These are phyloP conservation scores for Pyrrhosoma nymphula DNA, from an alignment of 2,888 invertebrate species.

Conservation along the genomic window DNA sequence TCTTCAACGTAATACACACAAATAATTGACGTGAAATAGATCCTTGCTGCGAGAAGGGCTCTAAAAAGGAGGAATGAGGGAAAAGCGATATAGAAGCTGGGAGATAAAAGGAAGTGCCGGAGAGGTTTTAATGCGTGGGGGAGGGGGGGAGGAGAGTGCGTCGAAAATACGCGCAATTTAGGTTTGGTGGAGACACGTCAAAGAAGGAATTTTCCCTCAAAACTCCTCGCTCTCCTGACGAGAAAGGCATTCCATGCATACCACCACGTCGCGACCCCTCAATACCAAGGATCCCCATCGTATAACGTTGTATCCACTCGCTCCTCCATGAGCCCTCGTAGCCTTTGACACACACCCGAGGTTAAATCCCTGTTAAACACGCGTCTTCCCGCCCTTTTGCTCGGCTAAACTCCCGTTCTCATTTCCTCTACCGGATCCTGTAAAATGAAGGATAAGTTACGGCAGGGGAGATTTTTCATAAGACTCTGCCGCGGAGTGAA, in stretches of 20 bases:
- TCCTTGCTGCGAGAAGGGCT: too few relatives aligned
- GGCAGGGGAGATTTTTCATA: background rate
- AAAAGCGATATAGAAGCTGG: background rate
- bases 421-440: background rate
- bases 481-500: background rate
- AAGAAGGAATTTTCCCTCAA: conserved; percentile 61
- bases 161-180: conserved; percentile 12
- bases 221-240: conserved; percentile 14
- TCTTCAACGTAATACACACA: too few relatives aligned
- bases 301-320: background rate
- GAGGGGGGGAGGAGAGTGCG: background rate
- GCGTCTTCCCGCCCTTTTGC: conserved; percentile 1
- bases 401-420: conserved; percentile 23
- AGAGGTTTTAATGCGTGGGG: background rate
- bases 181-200: background rate
- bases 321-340: background rate
- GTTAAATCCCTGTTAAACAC: background rate
- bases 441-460: background rate
- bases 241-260: conserved; percentile 59
- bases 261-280: conserved; percentile 43
- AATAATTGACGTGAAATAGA: background rate
- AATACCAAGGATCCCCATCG: background rate
- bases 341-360: background rate
- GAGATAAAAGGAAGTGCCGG: background rate
- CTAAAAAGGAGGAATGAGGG: background rate